Conservation (phyloP, 2,113 vertebrate species). For the Equus przewalskii region DNA sequence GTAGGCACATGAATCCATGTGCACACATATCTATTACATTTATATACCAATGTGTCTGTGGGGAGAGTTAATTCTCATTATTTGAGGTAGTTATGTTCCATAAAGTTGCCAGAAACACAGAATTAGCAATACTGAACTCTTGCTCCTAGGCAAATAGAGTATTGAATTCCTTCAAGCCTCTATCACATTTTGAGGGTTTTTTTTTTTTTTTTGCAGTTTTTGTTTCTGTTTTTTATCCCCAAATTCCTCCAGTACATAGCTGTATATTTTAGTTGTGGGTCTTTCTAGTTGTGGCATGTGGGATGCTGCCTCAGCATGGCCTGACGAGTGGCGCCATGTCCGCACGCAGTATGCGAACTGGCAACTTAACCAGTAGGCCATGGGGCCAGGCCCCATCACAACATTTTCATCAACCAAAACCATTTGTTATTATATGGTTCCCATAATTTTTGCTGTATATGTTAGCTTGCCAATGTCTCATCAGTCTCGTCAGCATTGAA, state of each 20-base stretch:
- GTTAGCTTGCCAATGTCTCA: neutral
- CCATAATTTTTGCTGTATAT: neutral
- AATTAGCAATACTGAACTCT: neutral
- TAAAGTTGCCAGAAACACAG: neutral
- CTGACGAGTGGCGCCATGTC: too few species aligned
- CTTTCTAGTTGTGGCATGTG: too few species aligned
- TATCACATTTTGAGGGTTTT: too few species aligned
- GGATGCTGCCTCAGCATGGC: too few species aligned
- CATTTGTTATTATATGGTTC: neutral
- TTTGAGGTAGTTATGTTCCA: neutral
- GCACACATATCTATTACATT: neutral
- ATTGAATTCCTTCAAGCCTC: neutral
- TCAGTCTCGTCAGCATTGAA: neutral
- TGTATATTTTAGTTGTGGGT: too few species aligned
- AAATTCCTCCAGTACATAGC: too few species aligned
- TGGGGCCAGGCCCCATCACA: neutral
- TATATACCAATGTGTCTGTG: neutral
- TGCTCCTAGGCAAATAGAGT: neutral
- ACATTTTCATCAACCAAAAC: neutral
- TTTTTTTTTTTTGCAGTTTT: too few species aligned
- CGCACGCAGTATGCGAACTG: too few species aligned
- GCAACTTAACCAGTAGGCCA: too few species aligned
- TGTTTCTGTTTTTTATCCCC: too few species aligned
- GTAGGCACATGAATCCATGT: neutral
- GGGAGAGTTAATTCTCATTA: neutral